A percentile compares a stretch with the other conserved stretches of the same genome.
These are phyloP conservation scores for Oenanthe melanoleuca DNA, from an alignment of 2,113 vertebrate species.

Conservation along the genomic window DNA sequence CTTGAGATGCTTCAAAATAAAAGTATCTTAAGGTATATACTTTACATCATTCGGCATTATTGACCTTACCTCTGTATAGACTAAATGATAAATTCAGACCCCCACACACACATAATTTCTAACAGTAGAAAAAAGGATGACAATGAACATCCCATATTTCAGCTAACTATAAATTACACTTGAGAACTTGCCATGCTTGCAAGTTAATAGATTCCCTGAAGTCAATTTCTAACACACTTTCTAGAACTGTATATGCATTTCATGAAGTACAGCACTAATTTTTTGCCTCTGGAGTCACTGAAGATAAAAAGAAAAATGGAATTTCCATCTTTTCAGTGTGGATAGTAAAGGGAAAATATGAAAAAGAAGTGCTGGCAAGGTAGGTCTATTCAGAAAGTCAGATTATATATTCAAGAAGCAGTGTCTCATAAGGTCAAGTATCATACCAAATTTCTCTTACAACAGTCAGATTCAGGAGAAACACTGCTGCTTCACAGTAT, in stretches of 20 bases:
- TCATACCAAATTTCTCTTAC: background rate
- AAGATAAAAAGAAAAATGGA: constrained; percentile 1
- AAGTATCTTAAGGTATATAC: background rate
- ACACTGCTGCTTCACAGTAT: background rate
- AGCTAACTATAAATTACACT: constrained; percentile 69
- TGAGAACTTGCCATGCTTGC: constrained; percentile 41
- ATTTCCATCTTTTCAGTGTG: background rate
- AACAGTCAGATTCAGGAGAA: background rate
- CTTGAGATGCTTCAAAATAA: background rate
- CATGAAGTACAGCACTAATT: constrained; percentile 36
- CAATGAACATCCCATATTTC: constrained; percentile 69
- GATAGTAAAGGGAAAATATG: constrained; percentile 9
- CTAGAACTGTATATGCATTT: constrained; percentile 65
- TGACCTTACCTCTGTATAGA: constrained; percentile 7
- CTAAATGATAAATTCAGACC: constrained; percentile 52
- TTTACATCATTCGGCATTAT: background rate
- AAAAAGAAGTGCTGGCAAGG: constrained; percentile 49
- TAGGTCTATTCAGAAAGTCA: background rate
- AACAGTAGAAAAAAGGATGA: constrained; percentile 60
- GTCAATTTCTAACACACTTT: constrained; percentile 66
- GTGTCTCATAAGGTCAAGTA: background rate
- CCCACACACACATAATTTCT: background rate
- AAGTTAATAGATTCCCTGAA: constrained; percentile 66
- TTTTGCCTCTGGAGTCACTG: constrained; percentile 56
- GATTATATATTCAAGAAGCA: constrained; percentile 3